Conservation (phyloP, 1,140 invertebrate species). For the Diplogasteroides magnus region DNA sequence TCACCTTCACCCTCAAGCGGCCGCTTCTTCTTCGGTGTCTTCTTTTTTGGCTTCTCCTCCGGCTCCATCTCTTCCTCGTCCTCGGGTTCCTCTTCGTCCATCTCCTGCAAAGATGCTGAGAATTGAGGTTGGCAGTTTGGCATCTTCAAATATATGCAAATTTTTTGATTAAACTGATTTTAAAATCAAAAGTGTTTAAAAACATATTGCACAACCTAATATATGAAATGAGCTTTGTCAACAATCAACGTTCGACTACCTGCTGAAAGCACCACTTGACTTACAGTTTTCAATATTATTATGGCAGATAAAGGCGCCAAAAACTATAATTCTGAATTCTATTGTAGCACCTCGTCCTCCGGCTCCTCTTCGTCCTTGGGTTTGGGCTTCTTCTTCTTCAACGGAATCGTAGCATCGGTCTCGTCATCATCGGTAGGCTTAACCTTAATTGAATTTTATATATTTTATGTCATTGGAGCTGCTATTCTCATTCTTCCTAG, state of each 20-base stretch:
- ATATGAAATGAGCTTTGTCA: background rate
- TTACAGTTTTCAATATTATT: too few relatives aligned
- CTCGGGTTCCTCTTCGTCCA: conserved; percentile 1
- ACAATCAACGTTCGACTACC: background rate
- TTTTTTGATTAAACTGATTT: too few relatives aligned
- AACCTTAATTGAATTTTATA: too few relatives aligned
- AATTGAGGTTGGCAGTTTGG: background rate
- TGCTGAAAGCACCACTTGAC: too few relatives aligned
- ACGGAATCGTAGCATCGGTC: conserved; percentile 11
- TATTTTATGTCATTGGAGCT: too few relatives aligned
- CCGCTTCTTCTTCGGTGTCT: background rate
- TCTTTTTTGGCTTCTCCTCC: background rate
- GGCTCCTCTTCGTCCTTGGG: conserved; percentile 1
- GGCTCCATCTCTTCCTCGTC: background rate
- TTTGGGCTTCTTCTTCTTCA: conserved; percentile 7
- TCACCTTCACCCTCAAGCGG: background rate
- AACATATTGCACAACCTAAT: background rate
- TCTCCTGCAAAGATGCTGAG: conserved; percentile 6
- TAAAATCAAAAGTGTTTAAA: background rate
- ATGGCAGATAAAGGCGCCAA: too few relatives aligned
- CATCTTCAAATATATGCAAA: too few relatives aligned
- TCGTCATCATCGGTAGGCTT: conserved; percentile 11
- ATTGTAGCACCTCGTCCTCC: background rate
- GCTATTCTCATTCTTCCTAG: too few relatives aligned
- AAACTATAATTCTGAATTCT: too few relatives aligned